Percentiles rank a stretch among this genome's conserved stretches.
phyloP scores from a whole-genome alignment of 2,113 vertebrate species.

The Chaetops frenatus region DNA sequence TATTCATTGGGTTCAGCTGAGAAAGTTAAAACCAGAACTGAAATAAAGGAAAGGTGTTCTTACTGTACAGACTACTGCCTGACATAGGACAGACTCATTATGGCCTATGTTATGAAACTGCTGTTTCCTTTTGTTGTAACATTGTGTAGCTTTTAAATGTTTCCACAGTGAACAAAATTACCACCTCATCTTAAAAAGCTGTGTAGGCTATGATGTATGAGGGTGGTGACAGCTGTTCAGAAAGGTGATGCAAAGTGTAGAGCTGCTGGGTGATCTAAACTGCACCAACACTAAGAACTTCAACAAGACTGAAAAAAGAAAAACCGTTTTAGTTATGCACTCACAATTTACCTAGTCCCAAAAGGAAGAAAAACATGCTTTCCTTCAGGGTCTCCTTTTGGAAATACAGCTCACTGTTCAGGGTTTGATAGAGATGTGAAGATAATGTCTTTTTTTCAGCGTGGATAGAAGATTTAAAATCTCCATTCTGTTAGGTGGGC shows the following conservation, averaged over 20 bases:
- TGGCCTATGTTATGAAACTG: accelerated
- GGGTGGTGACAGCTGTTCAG: background rate
- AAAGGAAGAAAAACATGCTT: background rate
- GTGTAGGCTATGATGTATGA: accelerated
- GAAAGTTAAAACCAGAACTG: background rate
- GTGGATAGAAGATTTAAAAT: background rate
- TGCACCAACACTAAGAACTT: background rate
- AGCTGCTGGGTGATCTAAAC: background rate
- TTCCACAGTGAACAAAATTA: background rate
- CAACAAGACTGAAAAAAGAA: background rate
- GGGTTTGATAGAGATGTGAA: background rate
- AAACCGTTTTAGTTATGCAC: background rate
- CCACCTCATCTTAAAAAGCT: background rate
- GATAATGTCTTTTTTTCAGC: background rate
- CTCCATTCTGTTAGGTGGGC: background rate
- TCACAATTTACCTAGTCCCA: background rate
- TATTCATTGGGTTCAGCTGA: background rate
- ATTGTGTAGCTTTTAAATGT: background rate
- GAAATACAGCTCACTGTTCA: background rate
- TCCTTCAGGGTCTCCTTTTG: background rate
- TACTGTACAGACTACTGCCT: background rate
- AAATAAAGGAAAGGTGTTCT: background rate
- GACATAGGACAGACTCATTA: background rate
- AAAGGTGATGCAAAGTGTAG: background rate
- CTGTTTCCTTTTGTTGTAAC: background rate